Conservation (phyloP, 2,888 invertebrate genomes). For the Leptopilina myrica region DNA sequence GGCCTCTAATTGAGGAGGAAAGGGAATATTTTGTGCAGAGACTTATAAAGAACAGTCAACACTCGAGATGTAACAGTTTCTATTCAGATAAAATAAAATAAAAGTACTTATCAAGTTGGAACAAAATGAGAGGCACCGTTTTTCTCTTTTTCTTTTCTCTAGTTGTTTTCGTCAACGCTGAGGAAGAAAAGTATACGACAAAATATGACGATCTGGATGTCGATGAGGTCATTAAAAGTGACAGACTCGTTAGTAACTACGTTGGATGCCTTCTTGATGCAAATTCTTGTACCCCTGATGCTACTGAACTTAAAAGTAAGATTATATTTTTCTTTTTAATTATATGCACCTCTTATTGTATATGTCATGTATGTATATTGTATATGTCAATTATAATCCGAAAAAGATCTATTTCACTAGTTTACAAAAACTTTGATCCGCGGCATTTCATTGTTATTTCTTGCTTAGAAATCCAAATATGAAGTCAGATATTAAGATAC, state of each 20-base stretch:
- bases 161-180: slow-evolving; percentile 50
- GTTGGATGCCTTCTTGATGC: slow-evolving; percentile 82
- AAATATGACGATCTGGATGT: slow-evolving; percentile 85
- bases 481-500: too few relatives aligned
- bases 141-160: slow-evolving; percentile 49
- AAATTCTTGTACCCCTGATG: slow-evolving; percentile 84
- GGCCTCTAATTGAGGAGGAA: background rate
- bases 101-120: background rate
- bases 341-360: background rate
- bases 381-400: too few relatives aligned
- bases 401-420: background rate
- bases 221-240: slow-evolving; percentile 82
- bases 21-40: background rate
- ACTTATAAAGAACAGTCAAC: background rate
- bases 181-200: slow-evolving; percentile 78
- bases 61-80: background rate
- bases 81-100: background rate
- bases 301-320: slow-evolving; percentile 84
- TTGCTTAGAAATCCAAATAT: too few relatives aligned
- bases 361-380: too few relatives aligned
- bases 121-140: slow-evolving; percentile 17
- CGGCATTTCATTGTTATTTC: too few relatives aligned
- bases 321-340: slow-evolving; percentile 51
- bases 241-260: slow-evolving; percentile 82
- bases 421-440: too few relatives aligned